Evolutionary conservation across 2,113 vertebrate genomes (phyloP).

Genomic region (Pseudopipra pipra): DNA sequence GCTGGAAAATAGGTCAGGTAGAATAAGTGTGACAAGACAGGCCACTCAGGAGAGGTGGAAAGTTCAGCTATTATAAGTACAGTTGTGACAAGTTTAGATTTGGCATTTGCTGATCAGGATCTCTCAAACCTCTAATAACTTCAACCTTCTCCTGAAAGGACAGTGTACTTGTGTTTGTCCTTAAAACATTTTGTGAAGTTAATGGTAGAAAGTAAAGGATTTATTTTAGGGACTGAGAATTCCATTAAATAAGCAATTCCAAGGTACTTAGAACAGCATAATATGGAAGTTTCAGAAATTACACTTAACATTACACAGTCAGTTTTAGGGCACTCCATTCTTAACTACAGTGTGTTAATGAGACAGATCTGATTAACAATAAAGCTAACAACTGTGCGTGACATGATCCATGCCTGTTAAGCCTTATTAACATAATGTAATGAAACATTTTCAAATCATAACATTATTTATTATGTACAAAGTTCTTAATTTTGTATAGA

Average conservation of each 20-base stretch:
- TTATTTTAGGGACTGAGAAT: conserved; percentile 6
- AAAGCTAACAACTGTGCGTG: conserved; percentile 20
- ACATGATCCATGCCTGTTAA: conserved; percentile 9
- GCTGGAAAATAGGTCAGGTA: conserved; percentile 60
- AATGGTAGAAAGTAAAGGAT: background rate
- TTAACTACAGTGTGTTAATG: conserved; percentile 46
- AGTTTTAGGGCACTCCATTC: conserved; percentile 12
- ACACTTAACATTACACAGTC: background rate
- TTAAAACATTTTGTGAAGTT: conserved; percentile 1
- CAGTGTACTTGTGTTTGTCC: background rate
- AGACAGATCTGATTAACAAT: conserved; percentile 45
- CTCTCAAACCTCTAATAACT: background rate
- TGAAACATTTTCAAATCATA: conserved; percentile 23
- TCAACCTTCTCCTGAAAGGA: conserved; percentile 23
- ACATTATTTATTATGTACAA: conserved; percentile 1
- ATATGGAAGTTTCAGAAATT: conserved; percentile 14
- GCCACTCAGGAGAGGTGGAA: conserved; percentile 33
- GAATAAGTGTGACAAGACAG: conserved; percentile 62
- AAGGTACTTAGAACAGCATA: background rate
- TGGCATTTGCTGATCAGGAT: conserved; percentile 20
- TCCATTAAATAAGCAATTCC: conserved; percentile 6
- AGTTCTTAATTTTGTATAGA: background rate
- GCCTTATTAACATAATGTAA: background rate
- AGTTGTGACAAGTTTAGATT: conserved; percentile 52
- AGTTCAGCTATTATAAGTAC: conserved; percentile 63